Evolutionary conservation across 2,888 invertebrate genomes (phyloP), one percentile per base, ranked within the genome.

Genomic region (Dermolepida albohirtum): DNA sequence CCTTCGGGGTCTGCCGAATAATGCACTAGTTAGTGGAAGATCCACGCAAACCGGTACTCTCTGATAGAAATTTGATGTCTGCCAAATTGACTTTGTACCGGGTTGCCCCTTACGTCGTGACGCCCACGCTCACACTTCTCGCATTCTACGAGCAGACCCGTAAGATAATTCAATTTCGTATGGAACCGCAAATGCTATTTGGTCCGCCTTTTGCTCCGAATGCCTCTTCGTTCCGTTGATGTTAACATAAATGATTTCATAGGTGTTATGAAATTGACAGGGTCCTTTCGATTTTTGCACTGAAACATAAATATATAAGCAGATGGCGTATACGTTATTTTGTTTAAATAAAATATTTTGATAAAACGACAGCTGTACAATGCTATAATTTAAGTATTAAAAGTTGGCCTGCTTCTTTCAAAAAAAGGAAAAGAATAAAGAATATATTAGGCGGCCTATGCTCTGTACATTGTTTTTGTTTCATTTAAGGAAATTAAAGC

Each of bases 21-120:
- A 66, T 66, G 66, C 50, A 66, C 66, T 59, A 66, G 66, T 66
- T 66, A 66, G 66, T 59, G 49, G 59, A 47, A 57, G 59, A 66
- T 66, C 57, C 57, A 66, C 66, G 59, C 59, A 59, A 66, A 59
- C 66, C 57, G 59, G 57, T 27, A 41, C 50, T 59, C 39, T 47
- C 50, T 59, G 57, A 66, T 66, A 66, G 66, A 66, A 66, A 66
- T 66, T 66, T 57, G 66, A 66, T 57, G 57, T 59, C 50, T 49
- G 34, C 66, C 41, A 40, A 64, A 66, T 59, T 41, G 55, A 59
- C 66, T 55, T 57, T 41, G 40, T 59, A 57, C 66, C 66, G 47
- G 39, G 50, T n/a, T 16, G 34, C n/a, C 14, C n/a, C 7, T 0
- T 44, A 41, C n/a, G 17, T 57, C 43, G 39, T 16, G 6, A 34